Evolutionary conservation across 2,113 vertebrate species (phyloP), one percentile per base, ranked within the genome.

Genomic region (Orientallactaga bullata): DNA sequence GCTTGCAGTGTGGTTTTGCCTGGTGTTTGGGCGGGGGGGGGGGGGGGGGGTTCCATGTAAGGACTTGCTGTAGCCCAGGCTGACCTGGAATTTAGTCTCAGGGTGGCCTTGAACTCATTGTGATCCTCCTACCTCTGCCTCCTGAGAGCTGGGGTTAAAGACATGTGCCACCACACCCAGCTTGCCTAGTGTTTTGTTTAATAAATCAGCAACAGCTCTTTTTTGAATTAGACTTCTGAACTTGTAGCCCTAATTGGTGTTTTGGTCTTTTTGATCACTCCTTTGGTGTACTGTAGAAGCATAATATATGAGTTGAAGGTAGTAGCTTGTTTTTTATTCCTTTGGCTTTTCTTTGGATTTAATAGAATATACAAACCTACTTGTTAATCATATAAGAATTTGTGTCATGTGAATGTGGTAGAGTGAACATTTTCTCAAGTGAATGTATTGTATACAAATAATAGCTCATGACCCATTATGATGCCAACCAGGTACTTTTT

Each of bases 401-500:
- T 92, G 5, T 77, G 20, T 4, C n/a, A 60, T 17, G 26, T 81
- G 9, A 16, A 47, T 47, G n/a, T n/a, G n/a, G n/a, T 94, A 89
- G 28, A 87, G 20, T 88, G 58, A 92, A 78, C 85, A 66, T 82
- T 88, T 86, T 81, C 47, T 66, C 78, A 55, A 85, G 47, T 95
- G 81, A 95, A 51, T 84, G 17, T 78, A 35, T 11, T 51, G 5
- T 89, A 66, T 32, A 66, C 39, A 24, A 63, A 47, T 7, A 21
- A 16, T 85, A 69, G 78, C 55, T 90, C n/a, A 79, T 83, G 74
- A 92, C 55, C 83, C 15, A n/a, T 85, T 92, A 39, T 69, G 60
- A n/a, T 84, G 26, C 80, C 65, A 88, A 55, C 55, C 55, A 55
- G 55, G 55, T 55, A 55, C 55, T 55, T 55, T 16, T 55, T 55